These are phyloP conservation scores for Quadroppia sp. DNA, from an alignment of 2,888 invertebrate species.

Conservation along the genomic window DNA sequence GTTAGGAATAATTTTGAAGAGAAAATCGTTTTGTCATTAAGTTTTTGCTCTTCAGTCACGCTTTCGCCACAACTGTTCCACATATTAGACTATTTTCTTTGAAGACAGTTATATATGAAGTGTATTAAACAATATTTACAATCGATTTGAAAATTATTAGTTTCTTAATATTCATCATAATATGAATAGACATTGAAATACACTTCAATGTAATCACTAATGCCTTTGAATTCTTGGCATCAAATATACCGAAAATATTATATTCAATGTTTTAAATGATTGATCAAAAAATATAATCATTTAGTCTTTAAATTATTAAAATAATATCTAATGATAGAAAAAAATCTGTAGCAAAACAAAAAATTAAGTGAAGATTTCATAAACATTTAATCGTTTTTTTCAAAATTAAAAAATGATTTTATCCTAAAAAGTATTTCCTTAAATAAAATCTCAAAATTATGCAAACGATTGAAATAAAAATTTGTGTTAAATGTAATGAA, in stretches of 20 bases:
- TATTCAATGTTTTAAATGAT: conserved; percentile 1
- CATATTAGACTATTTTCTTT: not conserved
- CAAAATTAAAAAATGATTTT: too few species aligned
- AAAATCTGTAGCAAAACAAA: too few species aligned
- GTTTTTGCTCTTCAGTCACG: not conserved
- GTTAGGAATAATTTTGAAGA: not conserved
- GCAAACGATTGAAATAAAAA: too few species aligned
- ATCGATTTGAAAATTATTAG: conserved; percentile 19
- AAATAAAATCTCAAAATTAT: too few species aligned
- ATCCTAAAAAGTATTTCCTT: too few species aligned
- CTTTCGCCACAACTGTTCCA: not conserved
- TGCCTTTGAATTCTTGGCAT: not conserved
- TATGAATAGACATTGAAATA: conserved; percentile 17
- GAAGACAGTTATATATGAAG: not conserved
- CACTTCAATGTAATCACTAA: conserved; percentile 6
- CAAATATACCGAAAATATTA: not conserved
- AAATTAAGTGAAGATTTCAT: too few species aligned
- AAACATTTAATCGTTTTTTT: too few species aligned
- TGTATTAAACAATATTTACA: not conserved
- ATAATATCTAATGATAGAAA: too few species aligned
- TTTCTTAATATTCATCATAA: conserved; percentile 19
- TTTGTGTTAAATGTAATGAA: too few species aligned
- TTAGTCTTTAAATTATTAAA: too few species aligned
- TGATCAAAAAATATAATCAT: not conserved
- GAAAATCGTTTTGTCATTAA: not conserved